Conservation (phyloP, 1,140 invertebrate species). For the Batillaria attramentaria region DNA sequence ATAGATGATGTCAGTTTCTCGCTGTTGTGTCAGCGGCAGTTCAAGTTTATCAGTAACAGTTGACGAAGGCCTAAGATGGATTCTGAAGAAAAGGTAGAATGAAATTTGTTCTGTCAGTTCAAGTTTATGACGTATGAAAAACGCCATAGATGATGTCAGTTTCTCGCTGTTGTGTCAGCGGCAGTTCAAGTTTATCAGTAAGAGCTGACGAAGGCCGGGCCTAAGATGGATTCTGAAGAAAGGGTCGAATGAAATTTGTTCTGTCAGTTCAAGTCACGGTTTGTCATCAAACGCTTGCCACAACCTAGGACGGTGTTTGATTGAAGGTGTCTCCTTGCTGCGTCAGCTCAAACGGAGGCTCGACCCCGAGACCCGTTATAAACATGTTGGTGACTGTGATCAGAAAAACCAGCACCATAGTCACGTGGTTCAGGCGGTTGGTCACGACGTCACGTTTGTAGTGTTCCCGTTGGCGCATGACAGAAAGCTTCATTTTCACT, state of each 20-base stretch:
- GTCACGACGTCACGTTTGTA: conserved; percentile 26
- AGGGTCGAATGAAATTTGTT: background rate
- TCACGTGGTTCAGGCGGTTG: conserved; percentile 76
- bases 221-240: background rate
- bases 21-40: background rate
- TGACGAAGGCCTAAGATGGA: background rate
- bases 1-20: background rate
- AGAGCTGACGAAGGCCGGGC: background rate
- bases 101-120: background rate
- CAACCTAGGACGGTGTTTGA: background rate
- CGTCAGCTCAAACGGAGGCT: background rate
- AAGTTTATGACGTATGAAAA: background rate
- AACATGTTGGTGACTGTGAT: conserved; percentile 85
- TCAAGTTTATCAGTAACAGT: background rate
- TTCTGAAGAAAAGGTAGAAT: background rate
- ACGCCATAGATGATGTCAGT: background rate
- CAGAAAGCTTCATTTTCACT: background rate
- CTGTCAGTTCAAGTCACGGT: background rate
- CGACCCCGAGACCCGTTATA: conserved; percentile 74
- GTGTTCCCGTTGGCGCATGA: conserved; percentile 5
- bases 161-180: background rate
- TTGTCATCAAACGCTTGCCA: background rate
- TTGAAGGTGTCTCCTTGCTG: too few relatives aligned
- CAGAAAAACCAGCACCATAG: conserved; percentile 80
- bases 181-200: background rate